Base-by-base conservation (phyloP, 2,888 invertebrate species). In the Conistra vaccinii region DNA sequence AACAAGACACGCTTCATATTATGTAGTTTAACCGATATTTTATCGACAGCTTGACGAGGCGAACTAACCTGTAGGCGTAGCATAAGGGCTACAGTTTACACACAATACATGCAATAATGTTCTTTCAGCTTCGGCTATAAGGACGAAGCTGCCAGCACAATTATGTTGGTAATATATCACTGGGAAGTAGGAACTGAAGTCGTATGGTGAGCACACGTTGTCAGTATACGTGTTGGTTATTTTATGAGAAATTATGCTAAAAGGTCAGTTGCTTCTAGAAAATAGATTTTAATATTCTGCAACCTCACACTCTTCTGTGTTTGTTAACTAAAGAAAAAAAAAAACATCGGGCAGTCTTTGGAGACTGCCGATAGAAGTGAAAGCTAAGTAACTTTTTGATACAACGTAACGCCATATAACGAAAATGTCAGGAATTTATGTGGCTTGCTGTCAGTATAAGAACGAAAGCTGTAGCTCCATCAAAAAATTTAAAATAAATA, bases 111-210 rank as follows among this genome's bases (percentile, higher is more conserved):
- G 51, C 62, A 57, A 79, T 42, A 68, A 55, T 78, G 29, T 58
- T n/a, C 60, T 51, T 73, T 80, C 68, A 14, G 3, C 0, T 3
- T 26, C 32, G 3, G 26, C 1, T 14, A 72, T 73, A 85, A 76
- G 68, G 60, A 39, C 23, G n/a, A 48, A 17, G 35, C 26, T 51
- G 48, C 39, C 48, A 20, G 78, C 76, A 76, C 67, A 60, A 17
- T 71, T 53, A 62, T 60, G 42, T 70, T 73, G 65, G 82, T 77
- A 69, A 67, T 57, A 61, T 72, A 51, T 63, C 48, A 81, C 83
- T 88, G 86, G 86, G 89, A 84, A 85, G 87, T 66, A 85, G 86
- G 83, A 89, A 85, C 84, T 88, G 35, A 63, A 76, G 80, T 85
- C 72, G 71, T 74, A 78, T 75, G 67, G 77, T 72, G 75, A 82